phyloP scores from a whole-genome alignment of 2,113 vertebrate species.

The Grus americana region DNA sequence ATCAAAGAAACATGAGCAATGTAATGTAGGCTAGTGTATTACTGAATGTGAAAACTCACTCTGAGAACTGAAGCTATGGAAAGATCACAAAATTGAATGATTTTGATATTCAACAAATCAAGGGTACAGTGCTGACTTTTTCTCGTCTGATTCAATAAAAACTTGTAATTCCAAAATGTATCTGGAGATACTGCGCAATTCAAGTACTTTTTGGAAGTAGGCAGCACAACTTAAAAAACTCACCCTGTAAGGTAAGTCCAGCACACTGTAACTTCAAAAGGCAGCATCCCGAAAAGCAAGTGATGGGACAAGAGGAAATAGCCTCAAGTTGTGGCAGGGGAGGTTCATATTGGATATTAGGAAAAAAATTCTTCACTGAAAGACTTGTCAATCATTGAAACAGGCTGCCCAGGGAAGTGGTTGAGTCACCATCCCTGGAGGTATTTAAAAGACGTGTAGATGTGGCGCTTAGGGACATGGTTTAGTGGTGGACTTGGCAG shows the following conservation, averaged over 20 bases:
- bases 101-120: not conserved
- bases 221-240: not conserved
- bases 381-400: not conserved
- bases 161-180: not conserved
- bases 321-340: not conserved
- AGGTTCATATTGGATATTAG: not conserved
- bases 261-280: not conserved
- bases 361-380: not conserved
- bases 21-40: not conserved
- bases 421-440: not conserved
- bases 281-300: not conserved
- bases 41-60: not conserved
- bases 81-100: not conserved
- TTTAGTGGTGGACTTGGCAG: not conserved
- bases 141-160: not conserved
- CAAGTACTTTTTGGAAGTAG: not conserved
- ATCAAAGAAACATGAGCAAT: not conserved
- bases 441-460: not conserved
- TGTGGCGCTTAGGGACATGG: not conserved
- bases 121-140: not conserved
- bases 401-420: rapidly evolving
- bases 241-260: not conserved
- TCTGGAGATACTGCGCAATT: not conserved
- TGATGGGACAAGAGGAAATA: not conserved
- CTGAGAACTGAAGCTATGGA: not conserved